These are phyloP conservation scores for human (Homo sapiens) DNA, from an alignment of 2,113 vertebrate genomes.

Conservation along the genomic window GRCh38 chr11:111256001-111256500, in stretches of 20 bases:
- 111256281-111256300: background rate
- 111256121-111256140: background rate
- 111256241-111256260: background rate
- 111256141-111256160: background rate
- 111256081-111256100: constrained; percentile 90
- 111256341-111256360: background rate
- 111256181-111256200: background rate
- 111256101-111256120: background rate
- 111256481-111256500: background rate
- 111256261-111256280: background rate
- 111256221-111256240: background rate
- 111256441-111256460: background rate
- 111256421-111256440: background rate
- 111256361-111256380: background rate
- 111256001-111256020: constrained; percentile 95
- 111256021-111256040: constrained; percentile 98
- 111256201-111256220: background rate
- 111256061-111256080: constrained; percentile 89
- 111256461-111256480: background rate
- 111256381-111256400: background rate
- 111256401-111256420: background rate
- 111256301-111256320: background rate
- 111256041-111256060: constrained; percentile 95
- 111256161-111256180: background rate
- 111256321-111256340: background rate